phyloP scores from a whole-genome alignment of 2,113 vertebrate species.

The Sus scrofa region T2T-Sscrofa CM000815.6:80614001-80614500 shows the following conservation, averaged over 20 bases:
- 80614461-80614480: background rate
- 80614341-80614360: background rate
- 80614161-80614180: background rate
- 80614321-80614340: background rate
- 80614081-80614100: background rate
- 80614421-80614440: background rate
- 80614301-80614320: background rate
- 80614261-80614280: background rate
- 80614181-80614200: background rate
- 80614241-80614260: background rate
- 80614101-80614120: background rate
- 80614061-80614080: background rate
- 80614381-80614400: too few species aligned
- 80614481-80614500: background rate
- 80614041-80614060: background rate
- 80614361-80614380: background rate
- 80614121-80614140: background rate
- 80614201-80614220: background rate
- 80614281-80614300: background rate
- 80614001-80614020: background rate
- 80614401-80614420: background rate
- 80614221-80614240: background rate
- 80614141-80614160: background rate
- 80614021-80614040: background rate
- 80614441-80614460: background rate